Evolutionary conservation across 2,113 vertebrate genomes (phyloP).

Genomic region (Neodon shergylaensis): DNA sequence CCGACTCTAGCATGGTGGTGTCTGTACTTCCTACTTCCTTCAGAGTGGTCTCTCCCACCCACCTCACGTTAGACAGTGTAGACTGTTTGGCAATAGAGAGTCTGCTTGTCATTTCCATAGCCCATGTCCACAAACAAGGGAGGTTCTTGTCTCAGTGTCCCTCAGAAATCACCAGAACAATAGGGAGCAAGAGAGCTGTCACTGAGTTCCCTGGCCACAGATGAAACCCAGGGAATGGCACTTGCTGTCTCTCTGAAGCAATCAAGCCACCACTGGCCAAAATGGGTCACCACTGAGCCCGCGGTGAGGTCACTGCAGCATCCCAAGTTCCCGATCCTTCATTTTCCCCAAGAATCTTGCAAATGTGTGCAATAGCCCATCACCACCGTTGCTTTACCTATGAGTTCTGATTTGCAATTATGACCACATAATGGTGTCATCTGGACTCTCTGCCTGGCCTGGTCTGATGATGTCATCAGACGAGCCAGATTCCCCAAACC

Average conservation of each 20-base stretch:
- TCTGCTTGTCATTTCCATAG: slow-evolving; percentile 35
- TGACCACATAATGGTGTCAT: not conserved
- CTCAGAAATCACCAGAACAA: slow-evolving; percentile 50
- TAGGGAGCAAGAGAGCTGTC: not conserved
- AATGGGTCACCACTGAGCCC: not conserved
- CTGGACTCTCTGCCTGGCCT: not conserved
- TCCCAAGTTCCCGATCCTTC: not conserved
- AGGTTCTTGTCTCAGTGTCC: slow-evolving; percentile 2
- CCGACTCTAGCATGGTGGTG: not conserved
- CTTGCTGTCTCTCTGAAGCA: not conserved
- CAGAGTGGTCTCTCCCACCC: not conserved
- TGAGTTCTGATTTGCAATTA: not conserved
- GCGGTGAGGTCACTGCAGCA: not conserved
- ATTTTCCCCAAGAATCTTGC: not conserved
- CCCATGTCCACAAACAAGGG: slow-evolving; percentile 26
- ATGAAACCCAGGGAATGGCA: not conserved
- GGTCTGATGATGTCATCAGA: not conserved
- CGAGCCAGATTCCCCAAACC: not conserved
- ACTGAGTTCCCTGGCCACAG: not conserved
- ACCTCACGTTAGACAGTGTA: not conserved
- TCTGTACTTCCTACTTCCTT: not conserved
- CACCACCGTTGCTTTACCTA: not conserved
- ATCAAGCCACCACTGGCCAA: not conserved
- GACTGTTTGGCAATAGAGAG: not conserved
- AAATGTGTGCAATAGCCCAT: not conserved